phyloP scores from a whole-genome alignment of 2,888 invertebrate species.

The Drosophila nigricruria region DNA sequence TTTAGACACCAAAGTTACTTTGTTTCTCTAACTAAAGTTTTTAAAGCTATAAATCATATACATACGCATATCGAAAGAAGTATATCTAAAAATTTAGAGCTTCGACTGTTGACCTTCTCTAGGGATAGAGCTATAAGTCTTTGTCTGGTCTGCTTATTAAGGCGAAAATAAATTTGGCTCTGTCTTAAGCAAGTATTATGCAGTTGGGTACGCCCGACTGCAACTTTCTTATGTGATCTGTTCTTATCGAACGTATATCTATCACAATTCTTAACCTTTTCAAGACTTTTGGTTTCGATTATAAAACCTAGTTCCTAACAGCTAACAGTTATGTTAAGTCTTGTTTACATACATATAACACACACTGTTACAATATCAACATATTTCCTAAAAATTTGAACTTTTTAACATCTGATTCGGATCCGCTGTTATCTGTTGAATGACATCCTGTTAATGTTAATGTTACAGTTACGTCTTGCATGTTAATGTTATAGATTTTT shows the following conservation, averaged over 20 bases:
- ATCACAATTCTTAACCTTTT: background rate
- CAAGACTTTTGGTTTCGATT: background rate
- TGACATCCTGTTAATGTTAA: slow-evolving; percentile 43
- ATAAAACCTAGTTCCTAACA: background rate
- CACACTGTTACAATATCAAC: background rate
- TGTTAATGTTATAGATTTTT: slow-evolving; percentile 37
- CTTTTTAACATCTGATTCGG: background rate
- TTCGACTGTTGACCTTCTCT: too few relatives aligned
- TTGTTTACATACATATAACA: background rate
- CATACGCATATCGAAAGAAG: too few relatives aligned
- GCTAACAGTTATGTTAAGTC: background rate
- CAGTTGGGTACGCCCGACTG: background rate
- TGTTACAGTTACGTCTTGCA: slow-evolving; percentile 45
- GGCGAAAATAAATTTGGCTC: too few relatives aligned
- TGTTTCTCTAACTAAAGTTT: background rate
- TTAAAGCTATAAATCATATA: too few relatives aligned
- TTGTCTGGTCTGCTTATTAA: too few relatives aligned
- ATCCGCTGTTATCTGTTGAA: slow-evolving; percentile 2
- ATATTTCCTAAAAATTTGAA: background rate
- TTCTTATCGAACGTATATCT: background rate
- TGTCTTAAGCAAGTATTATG: background rate
- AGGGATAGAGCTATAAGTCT: too few relatives aligned
- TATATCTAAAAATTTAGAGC: too few relatives aligned
- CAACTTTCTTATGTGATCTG: background rate
- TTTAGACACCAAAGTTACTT: background rate